phyloP scores from a whole-genome alignment of 2,888 invertebrate genomes.

The Gymnosoma rotundatum region DNA sequence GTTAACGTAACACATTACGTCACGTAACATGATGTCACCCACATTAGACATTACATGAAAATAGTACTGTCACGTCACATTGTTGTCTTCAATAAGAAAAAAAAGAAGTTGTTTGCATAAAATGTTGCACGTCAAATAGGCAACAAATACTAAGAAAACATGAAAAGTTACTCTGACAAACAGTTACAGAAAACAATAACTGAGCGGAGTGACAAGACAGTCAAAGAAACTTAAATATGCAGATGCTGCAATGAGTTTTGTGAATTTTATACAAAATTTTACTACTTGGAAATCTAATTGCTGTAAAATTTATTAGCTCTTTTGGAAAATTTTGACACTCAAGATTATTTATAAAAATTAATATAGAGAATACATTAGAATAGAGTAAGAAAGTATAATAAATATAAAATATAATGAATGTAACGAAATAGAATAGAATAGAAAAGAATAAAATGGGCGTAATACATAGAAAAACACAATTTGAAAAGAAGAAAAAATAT shows the following conservation, averaged over 20 bases:
- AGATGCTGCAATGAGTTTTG: not conserved
- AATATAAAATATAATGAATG: no score
- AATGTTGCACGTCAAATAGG: slow-evolving; percentile 56
- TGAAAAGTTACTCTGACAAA: slow-evolving; percentile 17
- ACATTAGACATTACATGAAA: slow-evolving; percentile 72
- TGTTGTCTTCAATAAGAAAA: slow-evolving; percentile 39
- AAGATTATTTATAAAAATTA: no score
- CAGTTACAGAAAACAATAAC: slow-evolving; percentile 30
- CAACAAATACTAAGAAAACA: slow-evolving; percentile 38
- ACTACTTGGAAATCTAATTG: no score
- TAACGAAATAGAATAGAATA: no score
- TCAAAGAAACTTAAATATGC: slow-evolving; percentile 3
- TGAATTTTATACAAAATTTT: not conserved
- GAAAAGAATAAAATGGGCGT: no score
- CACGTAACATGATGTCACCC: slow-evolving; percentile 78
- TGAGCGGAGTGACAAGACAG: slow-evolving; percentile 20
- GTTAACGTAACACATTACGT: slow-evolving; percentile 72
- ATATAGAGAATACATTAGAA: no score
- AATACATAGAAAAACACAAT: no score
- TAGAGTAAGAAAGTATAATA: no score
- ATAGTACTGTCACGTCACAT: slow-evolving; percentile 73
- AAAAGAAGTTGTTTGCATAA: not conserved
- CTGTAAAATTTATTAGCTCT: no score
- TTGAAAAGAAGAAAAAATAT: no score
- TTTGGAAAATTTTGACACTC: no score